Evolutionary conservation across 2,888 invertebrate species (phyloP), one percentile per base, ranked within the genome.

Genomic region (Chrysotoxum bicinctum): DNA sequence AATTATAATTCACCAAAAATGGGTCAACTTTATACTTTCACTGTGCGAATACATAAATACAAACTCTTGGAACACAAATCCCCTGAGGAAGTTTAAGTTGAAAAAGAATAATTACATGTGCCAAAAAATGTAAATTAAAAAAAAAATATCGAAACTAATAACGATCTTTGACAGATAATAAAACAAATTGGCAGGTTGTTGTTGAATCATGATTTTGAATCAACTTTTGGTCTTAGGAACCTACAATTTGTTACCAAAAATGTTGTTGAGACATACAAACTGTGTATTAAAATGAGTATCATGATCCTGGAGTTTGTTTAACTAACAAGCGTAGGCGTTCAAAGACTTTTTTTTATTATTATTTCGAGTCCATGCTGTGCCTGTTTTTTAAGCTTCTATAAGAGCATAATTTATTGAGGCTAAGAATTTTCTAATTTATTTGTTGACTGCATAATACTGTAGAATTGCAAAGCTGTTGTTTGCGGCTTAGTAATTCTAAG

Each of bases 361-460:
- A 1, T 10, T 35, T 58, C 21, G 58, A 58, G 19, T 56, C 32
- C 60, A 52, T 60, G 64, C 66, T 58, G 37, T 66, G 50, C 32
- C 32, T 40, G 54, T 43, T 45, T 30, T 32, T 21, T 50, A 66
- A 66, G 58, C 70, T 60, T 45, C 21, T 45, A 35, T 52, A 43
- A 68, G 40, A 52, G 58, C 52, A 56, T 80, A 50, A 83, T 85
- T 85, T 85, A 85, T 84, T 77, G 64, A 68, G 80, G 85, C 68
- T 77, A 81, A 62, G 76, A 81, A 76, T 80, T 85, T 77, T 73
- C 68, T 64, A 85, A 85, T 85, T 85, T 85, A 85, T 80, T 81
- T 85, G 80, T 45, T 32, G 73, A 48, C 58, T 62, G 54, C 54
- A 68, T 19, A 68, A 35, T 50, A 35, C 19, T 14, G 32, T 52